These are phyloP conservation scores for Hydropsyche tenuis DNA, from an alignment of 1,140 invertebrate genomes.

Conservation along the genomic window DNA sequence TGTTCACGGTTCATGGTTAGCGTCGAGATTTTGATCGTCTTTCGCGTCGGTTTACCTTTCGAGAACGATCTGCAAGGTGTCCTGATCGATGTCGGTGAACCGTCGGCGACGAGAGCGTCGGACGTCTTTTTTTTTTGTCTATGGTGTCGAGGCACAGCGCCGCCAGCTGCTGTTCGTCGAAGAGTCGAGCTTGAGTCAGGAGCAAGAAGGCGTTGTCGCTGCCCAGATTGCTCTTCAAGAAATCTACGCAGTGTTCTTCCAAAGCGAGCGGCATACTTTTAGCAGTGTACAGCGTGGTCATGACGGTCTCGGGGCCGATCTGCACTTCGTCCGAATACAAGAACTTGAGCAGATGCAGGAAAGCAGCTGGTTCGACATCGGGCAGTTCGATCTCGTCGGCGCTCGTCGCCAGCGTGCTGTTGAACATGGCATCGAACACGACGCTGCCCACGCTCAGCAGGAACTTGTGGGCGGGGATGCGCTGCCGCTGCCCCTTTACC, in stretches of 20 bases:
- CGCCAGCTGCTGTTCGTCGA: conserved; percentile 80
- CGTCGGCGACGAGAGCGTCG: conserved; percentile 82
- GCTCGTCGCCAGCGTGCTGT: conserved; percentile 72
- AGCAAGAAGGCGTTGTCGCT: conserved; percentile 88
- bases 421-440: conserved; percentile 90
- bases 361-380: conserved; percentile 83
- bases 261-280: conserved; percentile 89
- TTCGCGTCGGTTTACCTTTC: conserved; percentile 68
- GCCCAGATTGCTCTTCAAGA: conserved; percentile 79
- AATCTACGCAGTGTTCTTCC: conserved; percentile 86
- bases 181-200: conserved; percentile 79
- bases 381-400: conserved; percentile 80
- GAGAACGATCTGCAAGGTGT: conserved; percentile 81
- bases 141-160: conserved; percentile 84
- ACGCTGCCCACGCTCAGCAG: conserved; percentile 82
- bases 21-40: too few relatives aligned
- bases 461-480: conserved; percentile 86
- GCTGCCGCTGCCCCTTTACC: conserved; percentile 73
- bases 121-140: conserved; percentile 84
- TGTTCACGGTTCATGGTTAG: too few relatives aligned
- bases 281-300: conserved; percentile 86
- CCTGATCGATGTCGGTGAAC: conserved; percentile 88
- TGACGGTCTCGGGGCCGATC: conserved; percentile 85
- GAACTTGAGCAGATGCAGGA: conserved; percentile 75
- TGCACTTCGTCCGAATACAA: conserved; percentile 86